These are phyloP conservation scores for Tarsius wallacei DNA, from an alignment of 2,797 vertebrate species.

Conservation along the genomic window DNA sequence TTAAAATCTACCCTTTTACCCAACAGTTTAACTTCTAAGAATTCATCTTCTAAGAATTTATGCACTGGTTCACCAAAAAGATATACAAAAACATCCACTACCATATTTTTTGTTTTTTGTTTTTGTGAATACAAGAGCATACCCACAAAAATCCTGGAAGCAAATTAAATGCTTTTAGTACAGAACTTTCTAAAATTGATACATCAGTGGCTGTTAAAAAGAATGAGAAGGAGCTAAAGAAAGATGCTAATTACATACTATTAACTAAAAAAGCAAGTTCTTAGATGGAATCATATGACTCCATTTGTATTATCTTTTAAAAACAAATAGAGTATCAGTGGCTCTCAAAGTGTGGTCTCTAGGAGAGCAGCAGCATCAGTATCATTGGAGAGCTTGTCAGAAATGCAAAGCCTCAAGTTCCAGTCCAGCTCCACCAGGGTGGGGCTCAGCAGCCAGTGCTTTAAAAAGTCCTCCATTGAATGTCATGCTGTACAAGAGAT, in stretches of 20 bases:
- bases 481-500: no score
- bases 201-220: not conserved
- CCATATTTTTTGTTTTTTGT: not conserved
- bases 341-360: not conserved
- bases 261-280: constrained; percentile 34
- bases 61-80: not conserved
- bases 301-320: not conserved
- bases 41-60: constrained; percentile 20
- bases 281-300: not conserved
- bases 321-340: not conserved
- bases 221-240: constrained; percentile 7
- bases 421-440: not conserved
- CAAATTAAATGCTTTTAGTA: not conserved
- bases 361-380: not conserved
- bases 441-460: not conserved
- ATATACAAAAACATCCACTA: not conserved
- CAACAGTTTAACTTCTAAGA: constrained; percentile 33
- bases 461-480: not conserved
- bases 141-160: not conserved
- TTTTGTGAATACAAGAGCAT: not conserved
- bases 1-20: not conserved
- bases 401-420: not conserved
- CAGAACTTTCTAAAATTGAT: not conserved
- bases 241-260: not conserved
- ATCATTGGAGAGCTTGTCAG: not conserved